Conservation (phyloP, 2,113 vertebrate genomes). For the Equus quagga region DNA sequence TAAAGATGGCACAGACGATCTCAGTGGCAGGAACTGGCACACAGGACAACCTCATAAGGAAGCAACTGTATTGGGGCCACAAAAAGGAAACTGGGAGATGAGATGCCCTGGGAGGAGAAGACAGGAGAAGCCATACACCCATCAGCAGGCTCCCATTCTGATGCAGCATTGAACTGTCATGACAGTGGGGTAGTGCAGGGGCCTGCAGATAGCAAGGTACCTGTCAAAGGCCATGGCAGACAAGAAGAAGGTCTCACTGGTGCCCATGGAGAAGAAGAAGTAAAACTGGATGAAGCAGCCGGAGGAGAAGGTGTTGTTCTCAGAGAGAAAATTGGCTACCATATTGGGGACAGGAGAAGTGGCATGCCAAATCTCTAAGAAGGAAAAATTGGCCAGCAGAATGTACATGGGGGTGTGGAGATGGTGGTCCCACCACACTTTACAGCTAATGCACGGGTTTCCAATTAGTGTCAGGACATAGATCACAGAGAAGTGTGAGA, state of each 20-base stretch:
- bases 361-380: conserved; percentile 75
- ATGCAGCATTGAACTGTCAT: not conserved
- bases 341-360: conserved; percentile 67
- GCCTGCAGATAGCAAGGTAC: conserved; percentile 42
- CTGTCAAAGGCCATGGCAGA: conserved; percentile 56
- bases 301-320: not conserved
- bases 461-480: conserved; percentile 60
- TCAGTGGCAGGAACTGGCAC: not conserved
- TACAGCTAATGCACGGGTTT: conserved; percentile 52
- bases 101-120: not conserved
- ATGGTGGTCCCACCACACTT: not conserved
- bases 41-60: conserved; percentile 56
- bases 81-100: not conserved
- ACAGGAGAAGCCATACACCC: not conserved
- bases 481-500: not conserved
- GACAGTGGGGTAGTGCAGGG: not conserved
- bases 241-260: conserved; percentile 17
- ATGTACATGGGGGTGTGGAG: conserved; percentile 37
- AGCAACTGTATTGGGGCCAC: not conserved
- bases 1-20: not conserved
- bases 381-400: conserved; percentile 38
- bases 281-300: conserved; percentile 50
- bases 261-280: not conserved
- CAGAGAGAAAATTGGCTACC: conserved; percentile 66
- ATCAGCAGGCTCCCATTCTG: not conserved